A percentile compares a stretch with the other conserved stretches of the same genome.
phyloP scores from a whole-genome alignment of 2,113 vertebrate genomes.

The Elachura formosa region DNA sequence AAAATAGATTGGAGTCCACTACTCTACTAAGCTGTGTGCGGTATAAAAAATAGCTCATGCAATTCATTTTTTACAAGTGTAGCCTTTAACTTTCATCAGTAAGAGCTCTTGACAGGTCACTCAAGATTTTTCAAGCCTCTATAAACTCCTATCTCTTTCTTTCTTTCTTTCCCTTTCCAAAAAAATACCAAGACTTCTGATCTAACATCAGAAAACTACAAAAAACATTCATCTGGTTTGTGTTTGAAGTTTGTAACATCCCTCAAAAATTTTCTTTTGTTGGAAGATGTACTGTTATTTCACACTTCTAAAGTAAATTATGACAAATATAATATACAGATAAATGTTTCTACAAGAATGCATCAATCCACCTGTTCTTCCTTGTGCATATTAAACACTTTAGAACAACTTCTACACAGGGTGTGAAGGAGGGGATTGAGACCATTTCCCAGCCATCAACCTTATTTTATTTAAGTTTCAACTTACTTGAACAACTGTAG shows the following conservation, averaged over 20 bases:
- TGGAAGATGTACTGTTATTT: not conserved
- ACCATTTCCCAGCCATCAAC: not conserved
- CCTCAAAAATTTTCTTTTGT: not conserved
- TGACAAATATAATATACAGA: not conserved
- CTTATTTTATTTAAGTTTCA: not conserved
- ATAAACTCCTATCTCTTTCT: conserved; percentile 4
- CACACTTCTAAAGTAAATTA: not conserved
- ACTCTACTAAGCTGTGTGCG: conserved; percentile 42
- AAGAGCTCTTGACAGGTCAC: conserved; percentile 38
- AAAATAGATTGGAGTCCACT: conserved; percentile 54
- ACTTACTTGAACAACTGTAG: not conserved
- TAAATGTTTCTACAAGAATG: not conserved
- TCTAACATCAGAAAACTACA: conserved; percentile 7
- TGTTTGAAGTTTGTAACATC: not conserved
- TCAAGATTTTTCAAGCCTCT: conserved; percentile 31
- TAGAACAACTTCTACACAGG: not conserved
- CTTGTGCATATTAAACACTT: not conserved
- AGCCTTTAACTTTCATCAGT: conserved; percentile 45
- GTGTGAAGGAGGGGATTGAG: not conserved
- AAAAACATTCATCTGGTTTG: not conserved
- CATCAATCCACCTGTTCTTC: not conserved
- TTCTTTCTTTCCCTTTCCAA: not conserved
- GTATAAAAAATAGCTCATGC: conserved; percentile 1
- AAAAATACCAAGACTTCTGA: conserved; percentile 12
- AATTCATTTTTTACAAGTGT: conserved; percentile 51